phyloP scores from a whole-genome alignment of 2,888 invertebrate genomes.

The Thereva unica region DNA sequence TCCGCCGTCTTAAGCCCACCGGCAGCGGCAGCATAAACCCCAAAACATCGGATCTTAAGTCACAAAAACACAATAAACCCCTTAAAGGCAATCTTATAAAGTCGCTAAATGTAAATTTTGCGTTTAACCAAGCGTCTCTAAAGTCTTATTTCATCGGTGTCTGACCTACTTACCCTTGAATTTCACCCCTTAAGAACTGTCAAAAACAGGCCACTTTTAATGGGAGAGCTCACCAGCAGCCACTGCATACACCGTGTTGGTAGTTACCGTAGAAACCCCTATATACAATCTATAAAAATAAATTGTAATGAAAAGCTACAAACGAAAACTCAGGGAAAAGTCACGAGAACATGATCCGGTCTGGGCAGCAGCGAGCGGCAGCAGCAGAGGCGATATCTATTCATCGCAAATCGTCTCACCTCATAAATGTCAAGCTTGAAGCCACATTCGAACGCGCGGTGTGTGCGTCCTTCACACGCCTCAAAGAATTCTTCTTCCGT shows the following conservation, averaged over 20 bases:
- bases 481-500: constrained; percentile 26
- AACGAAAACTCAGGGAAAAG: neutral
- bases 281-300: neutral
- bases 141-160: constrained; percentile 24
- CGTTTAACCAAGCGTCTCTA: constrained; percentile 29
- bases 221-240: neutral
- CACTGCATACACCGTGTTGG: constrained; percentile 5
- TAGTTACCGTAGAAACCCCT: constrained; percentile 16
- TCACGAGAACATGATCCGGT: constrained; percentile 7
- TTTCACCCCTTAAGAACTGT: constrained; percentile 4
- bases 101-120: constrained; percentile 30
- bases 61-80: constrained; percentile 3
- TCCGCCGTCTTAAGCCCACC: no score
- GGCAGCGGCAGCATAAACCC: no score
- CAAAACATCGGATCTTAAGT: neutral
- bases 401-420: constrained; percentile 13
- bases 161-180: constrained; percentile 28
- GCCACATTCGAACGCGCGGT: constrained; percentile 23
- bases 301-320: constrained; percentile 12
- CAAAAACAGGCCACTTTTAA: neutral
- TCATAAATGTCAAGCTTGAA: constrained; percentile 33
- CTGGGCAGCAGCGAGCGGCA: neutral
- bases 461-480: constrained; percentile 25
- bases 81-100: constrained; percentile 9
- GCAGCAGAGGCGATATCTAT: constrained; percentile 6